These are phyloP conservation scores for Chrysotoxum bicinctum DNA, from an alignment of 2,888 invertebrate genomes.

Conservation along the genomic window DNA sequence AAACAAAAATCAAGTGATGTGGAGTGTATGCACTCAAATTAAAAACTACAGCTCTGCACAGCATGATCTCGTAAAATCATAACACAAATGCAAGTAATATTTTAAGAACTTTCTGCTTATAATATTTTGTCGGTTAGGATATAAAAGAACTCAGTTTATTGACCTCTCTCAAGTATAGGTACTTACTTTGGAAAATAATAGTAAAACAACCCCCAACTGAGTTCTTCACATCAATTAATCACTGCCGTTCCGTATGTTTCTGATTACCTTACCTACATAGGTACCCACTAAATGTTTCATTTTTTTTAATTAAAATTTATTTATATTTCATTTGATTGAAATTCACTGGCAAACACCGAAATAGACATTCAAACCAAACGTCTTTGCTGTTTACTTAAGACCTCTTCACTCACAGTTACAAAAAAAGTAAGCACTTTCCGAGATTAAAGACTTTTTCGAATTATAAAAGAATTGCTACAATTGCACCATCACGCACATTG, in stretches of 20 bases:
- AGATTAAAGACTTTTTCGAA: conserved; percentile 57
- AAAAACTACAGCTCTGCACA: no score
- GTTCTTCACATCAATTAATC: conserved; percentile 29
- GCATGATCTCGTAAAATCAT: no score
- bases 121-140: no score
- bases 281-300: background rate
- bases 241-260: conserved; percentile 21
- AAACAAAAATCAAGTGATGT: background rate
- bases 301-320: conserved; percentile 52
- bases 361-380: conserved; percentile 45
- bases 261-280: background rate
- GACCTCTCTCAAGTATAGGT: no score
- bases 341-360: conserved; percentile 14
- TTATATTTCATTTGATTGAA: conserved; percentile 48
- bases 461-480: conserved; percentile 35
- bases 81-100: no score
- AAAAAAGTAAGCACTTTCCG: conserved; percentile 18
- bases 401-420: conserved; percentile 36
- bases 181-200: background rate
- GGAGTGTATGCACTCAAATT: background rate
- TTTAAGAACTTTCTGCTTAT: no score
- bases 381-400: conserved; percentile 39
- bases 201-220: background rate
- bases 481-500: conserved; percentile 21
- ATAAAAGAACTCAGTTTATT: no score